Conservation (phyloP, 2,113 vertebrate species). For the Isurus oxyrinchus region DNA sequence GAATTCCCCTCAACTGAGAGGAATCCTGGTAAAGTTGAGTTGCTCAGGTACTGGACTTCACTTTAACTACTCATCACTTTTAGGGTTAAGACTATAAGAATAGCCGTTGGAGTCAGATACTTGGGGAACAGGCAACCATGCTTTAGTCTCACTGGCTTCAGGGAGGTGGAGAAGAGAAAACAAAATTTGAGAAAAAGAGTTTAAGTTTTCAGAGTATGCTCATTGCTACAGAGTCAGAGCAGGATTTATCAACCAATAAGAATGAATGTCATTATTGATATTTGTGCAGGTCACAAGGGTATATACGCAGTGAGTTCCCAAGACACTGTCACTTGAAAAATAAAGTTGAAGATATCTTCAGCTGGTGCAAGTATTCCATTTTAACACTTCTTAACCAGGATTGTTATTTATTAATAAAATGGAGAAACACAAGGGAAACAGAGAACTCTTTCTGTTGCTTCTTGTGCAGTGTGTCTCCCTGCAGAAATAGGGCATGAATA, state of each 20-base stretch:
- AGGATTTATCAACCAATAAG: not conserved
- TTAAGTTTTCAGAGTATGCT: not conserved
- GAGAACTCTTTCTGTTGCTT: not conserved
- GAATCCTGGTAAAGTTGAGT: not conserved
- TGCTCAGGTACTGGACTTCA: slow-evolving; percentile 44
- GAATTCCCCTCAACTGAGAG: not conserved
- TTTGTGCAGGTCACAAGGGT: no score
- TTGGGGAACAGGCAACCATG: not conserved
- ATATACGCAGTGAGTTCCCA: no score
- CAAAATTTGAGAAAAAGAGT: not conserved
- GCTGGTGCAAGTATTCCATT: not conserved
- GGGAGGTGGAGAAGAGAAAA: not conserved
- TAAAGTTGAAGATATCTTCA: no score
- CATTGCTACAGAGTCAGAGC: not conserved
- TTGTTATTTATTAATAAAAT: not conserved
- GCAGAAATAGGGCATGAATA: not conserved
- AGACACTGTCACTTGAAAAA: no score
- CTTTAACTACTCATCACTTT: slow-evolving; percentile 38
- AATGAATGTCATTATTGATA: no score
- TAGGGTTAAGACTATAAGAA: not conserved
- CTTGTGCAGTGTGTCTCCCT: not conserved
- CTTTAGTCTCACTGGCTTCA: not conserved
- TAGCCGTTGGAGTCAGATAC: not conserved
- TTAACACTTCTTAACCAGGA: not conserved
- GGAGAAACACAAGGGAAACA: not conserved